phyloP scores from a whole-genome alignment of 2,797 vertebrate genomes.

The Botia almorhae region DNA sequence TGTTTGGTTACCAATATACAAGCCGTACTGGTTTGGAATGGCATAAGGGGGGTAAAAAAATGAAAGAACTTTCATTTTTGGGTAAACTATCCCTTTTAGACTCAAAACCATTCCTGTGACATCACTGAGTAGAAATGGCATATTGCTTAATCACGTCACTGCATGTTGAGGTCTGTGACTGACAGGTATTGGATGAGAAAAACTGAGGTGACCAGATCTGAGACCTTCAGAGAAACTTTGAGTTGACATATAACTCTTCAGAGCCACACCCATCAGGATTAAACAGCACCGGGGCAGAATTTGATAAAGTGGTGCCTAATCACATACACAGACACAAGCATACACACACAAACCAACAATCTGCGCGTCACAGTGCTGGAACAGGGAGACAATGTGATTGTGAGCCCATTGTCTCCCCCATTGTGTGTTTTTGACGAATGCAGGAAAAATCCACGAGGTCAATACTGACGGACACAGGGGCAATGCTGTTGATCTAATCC shows the following conservation, averaged over 20 bases:
- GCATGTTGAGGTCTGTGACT: neutral
- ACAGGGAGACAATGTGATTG: slow-evolving; percentile 24
- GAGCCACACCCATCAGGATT: slow-evolving; percentile 37
- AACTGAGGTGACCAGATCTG: neutral
- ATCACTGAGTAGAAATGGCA: slow-evolving; percentile 1
- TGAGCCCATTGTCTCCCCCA: no score
- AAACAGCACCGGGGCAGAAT: slow-evolving; percentile 31
- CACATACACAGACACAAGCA: slow-evolving; percentile 38
- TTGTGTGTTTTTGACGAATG: slow-evolving; percentile 35
- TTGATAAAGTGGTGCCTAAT: slow-evolving; percentile 47
- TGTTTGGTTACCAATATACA: no score
- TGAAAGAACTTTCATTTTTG: no score
- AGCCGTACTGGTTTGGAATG: no score
- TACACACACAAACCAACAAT: slow-evolving; percentile 55
- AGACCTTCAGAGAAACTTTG: slow-evolving; percentile 14
- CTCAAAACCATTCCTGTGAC: neutral
- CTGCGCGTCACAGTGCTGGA: slow-evolving; percentile 59
- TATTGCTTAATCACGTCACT: slow-evolving; percentile 3
- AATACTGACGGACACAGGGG: neutral
- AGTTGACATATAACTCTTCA: slow-evolving; percentile 19
- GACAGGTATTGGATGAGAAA: neutral
- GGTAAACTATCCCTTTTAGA: no score
- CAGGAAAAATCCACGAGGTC: neutral
- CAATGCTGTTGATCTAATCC: slow-evolving; percentile 20
- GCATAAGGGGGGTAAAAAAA: no score